Evolutionary conservation across 2,888 invertebrate species (phyloP), one percentile per base, ranked within the genome.

Genomic region (Kuschelorhynchus macadamiae): DNA sequence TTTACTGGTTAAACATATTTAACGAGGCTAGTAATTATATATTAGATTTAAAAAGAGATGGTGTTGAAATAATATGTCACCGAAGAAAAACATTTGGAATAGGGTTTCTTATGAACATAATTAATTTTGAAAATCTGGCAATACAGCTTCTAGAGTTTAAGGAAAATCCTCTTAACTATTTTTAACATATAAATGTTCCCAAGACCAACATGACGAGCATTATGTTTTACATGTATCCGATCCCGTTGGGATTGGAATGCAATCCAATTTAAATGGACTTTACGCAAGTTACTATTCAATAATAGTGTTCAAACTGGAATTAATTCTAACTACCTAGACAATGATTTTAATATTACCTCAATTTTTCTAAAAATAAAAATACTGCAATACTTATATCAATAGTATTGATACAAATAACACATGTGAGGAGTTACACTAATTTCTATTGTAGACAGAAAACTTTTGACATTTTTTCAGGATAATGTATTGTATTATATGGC

Each of bases 191-290:
- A 50, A 50, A 30, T 18, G 18, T 18, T 50, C 50, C 5, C 50
- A 32, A 21, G 50, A 50, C n/a, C 17, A 47, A 14, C 8, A 14
- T 4, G 47, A 20, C n/a, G n/a, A n/a, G n/a, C n/a, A 47, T 20
- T 50, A n/a, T 50, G 8, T 25, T 50, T 20, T 12, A 4, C 50
- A 5, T 50, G 50, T 50, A 50, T 50, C 8, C 16, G 50, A n/a
- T 50, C 50, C 2, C 11, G 50, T 8, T 21, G 50, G 3, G 36
- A 11, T 11, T 36, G 36, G 36, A 36, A 36, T 12, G 12, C 41
- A 2, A 52, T 62, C 20, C 62, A 52, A 42, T 62, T 62, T 53
- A 62, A 62, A 53, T 62, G 62, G 53, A 62, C 25, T 25, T 25
- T 25, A 7, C 3, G 25, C 3, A 25, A 53, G 25, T 62, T 62